phyloP scores from a whole-genome alignment of 2,888 invertebrate genomes.

The Caenorhabditis sp. region DNA sequence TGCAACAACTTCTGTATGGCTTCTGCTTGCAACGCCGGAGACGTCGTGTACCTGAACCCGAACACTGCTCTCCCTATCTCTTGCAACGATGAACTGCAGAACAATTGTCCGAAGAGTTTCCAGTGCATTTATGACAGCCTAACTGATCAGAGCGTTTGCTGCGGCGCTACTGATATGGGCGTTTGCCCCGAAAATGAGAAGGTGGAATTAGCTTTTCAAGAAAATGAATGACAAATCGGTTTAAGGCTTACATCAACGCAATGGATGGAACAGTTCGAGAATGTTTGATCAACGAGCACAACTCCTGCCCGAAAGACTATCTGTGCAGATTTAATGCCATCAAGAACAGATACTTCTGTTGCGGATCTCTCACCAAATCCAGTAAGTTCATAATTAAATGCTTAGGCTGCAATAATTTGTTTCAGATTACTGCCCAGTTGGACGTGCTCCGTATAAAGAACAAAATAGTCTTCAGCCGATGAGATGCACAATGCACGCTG shows the following conservation, averaged over 20 bases:
- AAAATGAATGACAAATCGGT: too few relatives aligned
- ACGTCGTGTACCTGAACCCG: slow-evolving; percentile 73
- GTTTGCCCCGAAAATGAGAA: slow-evolving; percentile 74
- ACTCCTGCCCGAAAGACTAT: slow-evolving; percentile 70
- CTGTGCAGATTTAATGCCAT: slow-evolving; percentile 70
- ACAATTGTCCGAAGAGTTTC: slow-evolving; percentile 72
- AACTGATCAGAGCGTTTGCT: slow-evolving; percentile 70
- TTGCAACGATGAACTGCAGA: slow-evolving; percentile 70
- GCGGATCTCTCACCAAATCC: slow-evolving; percentile 63
- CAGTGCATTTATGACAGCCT: slow-evolving; percentile 66
- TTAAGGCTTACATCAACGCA: slow-evolving; percentile 75
- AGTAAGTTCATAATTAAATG: slow-evolving; percentile 10
- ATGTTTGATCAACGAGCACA: slow-evolving; percentile 71
- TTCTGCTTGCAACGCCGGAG: slow-evolving; percentile 69
- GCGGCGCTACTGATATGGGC: slow-evolving; percentile 73
- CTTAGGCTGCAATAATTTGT: not conserved
- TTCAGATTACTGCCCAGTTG: slow-evolving; percentile 68
- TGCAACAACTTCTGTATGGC: slow-evolving; percentile 70
- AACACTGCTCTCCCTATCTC: slow-evolving; percentile 68
- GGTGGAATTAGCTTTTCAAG: too few relatives aligned
- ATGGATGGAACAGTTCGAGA: slow-evolving; percentile 69
- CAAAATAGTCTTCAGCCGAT: slow-evolving; percentile 64
- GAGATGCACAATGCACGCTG: slow-evolving; percentile 71
- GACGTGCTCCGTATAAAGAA: slow-evolving; percentile 70
- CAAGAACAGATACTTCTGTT: slow-evolving; percentile 72